Percentiles rank a stretch among this genome's conserved stretches.
Conservation (phyloP, 2,888 invertebrate species). For the Melolontha melolontha region DNA sequence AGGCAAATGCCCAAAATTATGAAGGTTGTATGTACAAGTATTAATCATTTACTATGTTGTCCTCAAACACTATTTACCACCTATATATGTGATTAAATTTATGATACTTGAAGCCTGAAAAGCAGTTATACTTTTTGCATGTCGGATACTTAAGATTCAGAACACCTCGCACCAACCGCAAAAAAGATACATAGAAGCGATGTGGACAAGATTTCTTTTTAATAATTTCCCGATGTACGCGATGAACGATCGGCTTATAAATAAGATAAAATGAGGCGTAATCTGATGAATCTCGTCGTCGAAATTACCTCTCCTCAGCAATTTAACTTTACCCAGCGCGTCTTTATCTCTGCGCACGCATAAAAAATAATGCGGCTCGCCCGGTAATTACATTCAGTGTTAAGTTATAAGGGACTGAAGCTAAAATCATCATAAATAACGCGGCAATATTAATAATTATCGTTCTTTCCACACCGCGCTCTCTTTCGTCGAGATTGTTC, state of each 20-base stretch:
- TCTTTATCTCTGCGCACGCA: constrained; percentile 32
- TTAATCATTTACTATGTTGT: too few relatives aligned
- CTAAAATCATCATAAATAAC: constrained; percentile 38
- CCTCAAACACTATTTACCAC: too few relatives aligned
- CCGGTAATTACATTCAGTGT: constrained; percentile 36
- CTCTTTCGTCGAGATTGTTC: constrained; percentile 18
- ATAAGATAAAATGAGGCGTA: constrained; percentile 31
- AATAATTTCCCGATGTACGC: constrained; percentile 22
- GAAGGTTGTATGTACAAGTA: too few relatives aligned
- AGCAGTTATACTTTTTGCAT: not conserved
- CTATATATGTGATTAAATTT: too few relatives aligned
- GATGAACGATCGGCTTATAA: constrained; percentile 31
- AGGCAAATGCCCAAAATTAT: too few relatives aligned
- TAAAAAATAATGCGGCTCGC: constrained; percentile 35
- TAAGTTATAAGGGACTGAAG: constrained; percentile 35
- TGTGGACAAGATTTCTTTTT: constrained; percentile 2
- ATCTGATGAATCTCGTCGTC: constrained; percentile 32
- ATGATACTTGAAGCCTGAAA: too few relatives aligned
- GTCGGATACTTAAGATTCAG: not conserved
- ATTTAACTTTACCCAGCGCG: constrained; percentile 28
- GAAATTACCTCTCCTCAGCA: constrained; percentile 28
- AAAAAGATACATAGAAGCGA: not conserved
- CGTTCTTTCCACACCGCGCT: not conserved
- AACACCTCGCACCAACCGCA: not conserved
- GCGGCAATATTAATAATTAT: constrained; percentile 34